Base-by-base conservation (phyloP, 2,113 vertebrate genomes). In the Chelonoidis abingdonii region DNA sequence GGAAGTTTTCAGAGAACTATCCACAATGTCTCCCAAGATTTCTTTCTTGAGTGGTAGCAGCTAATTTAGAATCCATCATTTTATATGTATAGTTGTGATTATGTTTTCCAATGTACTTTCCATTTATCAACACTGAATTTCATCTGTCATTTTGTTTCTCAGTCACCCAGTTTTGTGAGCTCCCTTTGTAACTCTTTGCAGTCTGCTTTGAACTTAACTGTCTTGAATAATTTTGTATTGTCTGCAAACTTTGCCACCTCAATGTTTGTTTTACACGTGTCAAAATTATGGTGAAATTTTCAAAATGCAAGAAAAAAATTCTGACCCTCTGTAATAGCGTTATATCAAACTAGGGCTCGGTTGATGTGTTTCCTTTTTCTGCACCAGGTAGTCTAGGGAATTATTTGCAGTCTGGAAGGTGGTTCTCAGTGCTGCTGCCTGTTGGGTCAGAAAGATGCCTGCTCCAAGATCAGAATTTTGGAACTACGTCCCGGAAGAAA, bases 401-500 rank as follows among this genome's bases (percentile, higher is more conserved):
- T 72, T 81, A 29, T 59, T 47, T 89, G 79, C 65, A 8, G 22
- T 80, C 92, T 88, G 54, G 57, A 92, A 93, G 87, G 8, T 59
- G 86, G 69, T 22, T 75, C 35, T 24, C 14, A 0, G 35, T 41
- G 90, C 56, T 65, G 52, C 56, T 83, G 38, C 38, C 9, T 80
- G 4, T 65, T 62, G 65, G 86, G n/a, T 85, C 4, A 1, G 10
- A 50, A 91, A 41, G 93, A 95, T 94, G 78, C 83, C 65, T 56
- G 35, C 44, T 41, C 2, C 89, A 1, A 85, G 25, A 57, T 75
- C 81, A 52, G 84, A 41, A 27, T n/a, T 41, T 13, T 97, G 96
- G 96, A 87, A 86, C 24, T 91, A n/a, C 80, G 35, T 96, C 76
- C 96, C 93, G 29, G 93, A 94, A 79, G 94, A 97, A 87, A 80